Evolutionary conservation across 2,888 invertebrate species (phyloP).

Genomic region (Clunio marinus): DNA sequence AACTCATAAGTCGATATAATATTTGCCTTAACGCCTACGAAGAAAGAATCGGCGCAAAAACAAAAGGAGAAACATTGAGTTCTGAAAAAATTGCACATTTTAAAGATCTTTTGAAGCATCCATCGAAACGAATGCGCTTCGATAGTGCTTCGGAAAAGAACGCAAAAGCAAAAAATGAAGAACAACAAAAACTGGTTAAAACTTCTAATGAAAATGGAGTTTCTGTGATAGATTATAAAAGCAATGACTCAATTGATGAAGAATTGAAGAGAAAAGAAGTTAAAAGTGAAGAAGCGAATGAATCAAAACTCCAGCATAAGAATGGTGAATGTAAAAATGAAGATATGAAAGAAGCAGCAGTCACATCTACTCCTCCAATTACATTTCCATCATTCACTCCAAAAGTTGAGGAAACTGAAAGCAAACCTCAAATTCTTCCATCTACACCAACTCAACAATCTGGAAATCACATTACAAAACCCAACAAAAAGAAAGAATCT

Average conservation of each 20-base stretch:
- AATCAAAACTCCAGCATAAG: too few relatives aligned
- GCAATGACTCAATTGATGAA: constrained; percentile 33
- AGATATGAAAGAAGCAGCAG: background rate
- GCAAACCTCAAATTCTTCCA: background rate
- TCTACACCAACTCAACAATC: background rate
- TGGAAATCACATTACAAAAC: background rate
- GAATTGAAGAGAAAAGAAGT: constrained; percentile 7
- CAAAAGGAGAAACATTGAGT: constrained; percentile 51
- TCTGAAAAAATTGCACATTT: constrained; percentile 44
- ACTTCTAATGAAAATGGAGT: constrained; percentile 13
- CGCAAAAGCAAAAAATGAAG: constrained; percentile 53
- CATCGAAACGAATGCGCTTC: constrained; percentile 54
- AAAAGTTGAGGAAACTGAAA: too few relatives aligned
- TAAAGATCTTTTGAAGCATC: constrained; percentile 43
- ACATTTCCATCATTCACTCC: background rate
- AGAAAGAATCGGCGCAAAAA: constrained; percentile 61
- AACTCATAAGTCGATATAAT: constrained; percentile 71
- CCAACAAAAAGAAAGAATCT: background rate
- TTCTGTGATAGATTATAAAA: constrained; percentile 4
- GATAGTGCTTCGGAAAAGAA: constrained; percentile 59
- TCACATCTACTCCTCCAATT: background rate
- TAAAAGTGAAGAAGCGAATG: too few relatives aligned
- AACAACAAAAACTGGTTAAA: constrained; percentile 8
- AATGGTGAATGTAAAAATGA: background rate
- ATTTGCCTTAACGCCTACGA: constrained; percentile 74